phyloP scores from a whole-genome alignment of 2,888 invertebrate species.

The Rhyacophila evoluta region DNA sequence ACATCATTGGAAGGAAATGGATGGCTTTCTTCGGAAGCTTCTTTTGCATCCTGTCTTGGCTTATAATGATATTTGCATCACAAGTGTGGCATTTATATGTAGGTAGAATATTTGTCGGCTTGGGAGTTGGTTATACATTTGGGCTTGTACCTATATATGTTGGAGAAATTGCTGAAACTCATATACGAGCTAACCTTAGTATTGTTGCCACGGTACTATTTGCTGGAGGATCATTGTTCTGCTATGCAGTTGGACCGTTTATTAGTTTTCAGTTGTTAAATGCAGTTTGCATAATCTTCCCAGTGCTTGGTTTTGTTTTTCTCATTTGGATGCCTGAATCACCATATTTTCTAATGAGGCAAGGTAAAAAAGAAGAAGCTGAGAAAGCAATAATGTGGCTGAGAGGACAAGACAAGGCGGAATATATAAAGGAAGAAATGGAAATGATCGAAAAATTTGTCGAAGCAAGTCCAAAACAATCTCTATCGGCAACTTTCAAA shows the following conservation, averaged over 20 bases:
- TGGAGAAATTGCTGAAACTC: slow-evolving; percentile 42
- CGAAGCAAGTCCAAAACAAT: slow-evolving; percentile 57
- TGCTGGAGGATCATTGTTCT: slow-evolving; percentile 20
- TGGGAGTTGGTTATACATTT: slow-evolving; percentile 26
- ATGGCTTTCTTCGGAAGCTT: slow-evolving; percentile 23
- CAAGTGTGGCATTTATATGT: slow-evolving; percentile 30
- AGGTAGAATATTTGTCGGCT: slow-evolving; percentile 24
- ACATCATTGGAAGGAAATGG: slow-evolving; percentile 28
- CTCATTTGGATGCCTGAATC: slow-evolving; percentile 53
- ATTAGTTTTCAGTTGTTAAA: slow-evolving; percentile 25
- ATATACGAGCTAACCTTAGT: slow-evolving; percentile 34
- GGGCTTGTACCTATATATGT: slow-evolving; percentile 43
- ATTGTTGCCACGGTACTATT: slow-evolving; percentile 26
- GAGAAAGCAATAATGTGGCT: slow-evolving; percentile 56
- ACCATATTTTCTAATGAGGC: slow-evolving; percentile 51
- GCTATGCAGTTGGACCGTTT: slow-evolving; percentile 40
- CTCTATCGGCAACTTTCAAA: slow-evolving; percentile 28
- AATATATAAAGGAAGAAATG: slow-evolving; percentile 57
- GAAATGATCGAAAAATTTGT: slow-evolving; percentile 56
- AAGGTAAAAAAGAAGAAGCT: slow-evolving; percentile 55
- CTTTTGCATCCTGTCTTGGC: neutral
- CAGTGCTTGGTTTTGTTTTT: slow-evolving; percentile 41
- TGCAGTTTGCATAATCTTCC: slow-evolving; percentile 14
- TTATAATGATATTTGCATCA: slow-evolving; percentile 20
- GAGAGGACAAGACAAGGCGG: slow-evolving; percentile 53